Conservation (phyloP, 2,888 invertebrate genomes). For the Carterocephalus palaemon region DNA sequence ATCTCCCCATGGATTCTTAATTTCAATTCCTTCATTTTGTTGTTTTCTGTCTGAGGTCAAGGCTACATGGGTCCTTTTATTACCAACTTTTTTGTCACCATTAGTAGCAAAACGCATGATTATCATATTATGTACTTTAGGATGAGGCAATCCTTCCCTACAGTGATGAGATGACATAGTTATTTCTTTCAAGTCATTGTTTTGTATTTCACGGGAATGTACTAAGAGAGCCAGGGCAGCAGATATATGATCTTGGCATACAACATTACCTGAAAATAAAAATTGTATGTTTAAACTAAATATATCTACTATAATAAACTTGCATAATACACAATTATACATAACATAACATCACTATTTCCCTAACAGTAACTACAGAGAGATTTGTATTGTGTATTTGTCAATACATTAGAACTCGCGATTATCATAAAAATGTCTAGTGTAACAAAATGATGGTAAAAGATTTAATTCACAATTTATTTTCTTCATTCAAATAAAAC, state of each 20-base stretch:
- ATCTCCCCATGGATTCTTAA: constrained; percentile 86
- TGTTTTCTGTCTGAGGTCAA: constrained; percentile 41
- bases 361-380: too few species aligned
- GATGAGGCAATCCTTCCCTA: constrained; percentile 84
- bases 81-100: constrained; percentile 83
- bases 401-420: too few species aligned
- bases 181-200: constrained; percentile 57
- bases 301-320: too few species aligned
- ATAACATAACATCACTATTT: too few species aligned
- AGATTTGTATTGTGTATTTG: too few species aligned
- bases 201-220: constrained; percentile 73
- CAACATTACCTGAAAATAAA: constrained; percentile 79
- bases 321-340: too few species aligned
- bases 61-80: constrained; percentile 50
- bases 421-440: too few species aligned
- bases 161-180: constrained; percentile 84
- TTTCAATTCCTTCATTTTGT: constrained; percentile 44
- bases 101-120: constrained; percentile 87
- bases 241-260: constrained; percentile 80
- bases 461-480: too few species aligned
- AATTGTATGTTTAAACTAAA: too few species aligned
- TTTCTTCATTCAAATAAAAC: too few species aligned
- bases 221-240: constrained; percentile 80
- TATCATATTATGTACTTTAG: constrained; percentile 83
- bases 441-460: too few species aligned